Base-by-base conservation (phyloP, 2,888 invertebrate species). In the Napeogenes inachia region DNA sequence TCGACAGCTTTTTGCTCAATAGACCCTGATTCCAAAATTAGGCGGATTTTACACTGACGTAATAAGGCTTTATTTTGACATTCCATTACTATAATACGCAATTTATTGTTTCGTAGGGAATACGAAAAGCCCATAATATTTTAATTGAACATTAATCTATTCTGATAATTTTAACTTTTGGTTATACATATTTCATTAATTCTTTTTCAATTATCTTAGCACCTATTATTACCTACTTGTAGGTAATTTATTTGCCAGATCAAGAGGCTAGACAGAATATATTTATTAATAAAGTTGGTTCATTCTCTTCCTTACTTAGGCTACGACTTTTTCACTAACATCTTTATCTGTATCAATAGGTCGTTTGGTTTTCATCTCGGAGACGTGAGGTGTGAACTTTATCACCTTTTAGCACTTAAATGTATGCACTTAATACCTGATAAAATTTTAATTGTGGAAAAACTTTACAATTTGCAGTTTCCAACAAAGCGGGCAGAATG, bases 321-420 rank as follows among this genome's bases (percentile, higher is more conserved):
- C 30, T 21, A 30, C 30, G 6, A 30, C 50, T 85, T 85, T 85
- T 85, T 83, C 77, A 76, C 72, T 80, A 75, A 87, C 87, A 85
- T 81, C 87, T 87, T 85, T 84, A 88, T 87, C 82, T 76, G 74
- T 77, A 77, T 84, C 81, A 88, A 88, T 87, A 74, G 86, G 80
- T 86, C 87, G 83, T 88, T 86, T 84, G 78, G 74, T 69, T 68
- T 65, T 68, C 71, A 62, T 70, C 53, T 57, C 60, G 65, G 65
- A 67, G 67, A 74, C 71, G 72, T 70, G 73, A 74, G 75, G 75
- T 73, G 74, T 69, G 73, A 74, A 72, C 69, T 70, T 73, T 74
- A 73, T 71, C 55, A 70, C 64, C 64, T 62, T 62, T 67, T 67
- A 64, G 60, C 64, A 57, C 58, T 42, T 42, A 45, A 66, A 60